Evolutionary conservation across 2,888 invertebrate genomes (phyloP), one percentile per base, ranked within the genome.

Genomic region (Cabera pusaria): DNA sequence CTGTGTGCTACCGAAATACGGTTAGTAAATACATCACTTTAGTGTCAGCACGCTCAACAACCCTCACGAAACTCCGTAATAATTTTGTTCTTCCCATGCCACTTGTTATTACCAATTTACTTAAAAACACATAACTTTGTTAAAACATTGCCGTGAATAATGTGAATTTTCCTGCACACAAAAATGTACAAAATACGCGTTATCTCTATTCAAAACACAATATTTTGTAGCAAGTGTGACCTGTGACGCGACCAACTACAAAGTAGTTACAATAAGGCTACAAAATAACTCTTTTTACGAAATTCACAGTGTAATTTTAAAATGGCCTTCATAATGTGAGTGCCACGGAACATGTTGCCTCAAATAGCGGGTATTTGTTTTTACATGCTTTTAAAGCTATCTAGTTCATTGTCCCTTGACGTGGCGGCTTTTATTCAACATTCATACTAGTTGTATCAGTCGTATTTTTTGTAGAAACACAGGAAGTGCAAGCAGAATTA

Each of bases 371-470:
- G 22, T 22, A 42, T 48, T 52, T 57, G 52, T 57, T 58, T 62
- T 33, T 16, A 54, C 36, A 35, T 42, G 44, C 50, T 53, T 62
- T 56, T 59, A 56, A 59, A 62, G 49, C 49, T 56, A 57, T 52
- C 59, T 55, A 44, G 44, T 36, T 49, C 52, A 57, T 58, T 52
- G 45, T 49, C 55, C 50, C 60, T 64, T 65, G 57, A n/a, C n/a
- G n/a, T n/a, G n/a, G n/a, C n/a, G n/a, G n/a, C n/a, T n/a, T n/a
- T n/a, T n/a, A n/a, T n/a, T n/a, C n/a, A n/a, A n/a, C n/a, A n/a
- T n/a, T n/a, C n/a, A n/a, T n/a, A n/a, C n/a, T n/a, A n/a, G n/a
- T n/a, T n/a, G n/a, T n/a, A n/a, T n/a, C n/a, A n/a, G n/a, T n/a
- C n/a, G n/a, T n/a, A n/a, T n/a, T n/a, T n/a, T n/a, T n/a, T n/a